These are phyloP conservation scores for Acanthosepion lycidas DNA, from an alignment of 2,888 invertebrate species.

Conservation along the genomic window DNA sequence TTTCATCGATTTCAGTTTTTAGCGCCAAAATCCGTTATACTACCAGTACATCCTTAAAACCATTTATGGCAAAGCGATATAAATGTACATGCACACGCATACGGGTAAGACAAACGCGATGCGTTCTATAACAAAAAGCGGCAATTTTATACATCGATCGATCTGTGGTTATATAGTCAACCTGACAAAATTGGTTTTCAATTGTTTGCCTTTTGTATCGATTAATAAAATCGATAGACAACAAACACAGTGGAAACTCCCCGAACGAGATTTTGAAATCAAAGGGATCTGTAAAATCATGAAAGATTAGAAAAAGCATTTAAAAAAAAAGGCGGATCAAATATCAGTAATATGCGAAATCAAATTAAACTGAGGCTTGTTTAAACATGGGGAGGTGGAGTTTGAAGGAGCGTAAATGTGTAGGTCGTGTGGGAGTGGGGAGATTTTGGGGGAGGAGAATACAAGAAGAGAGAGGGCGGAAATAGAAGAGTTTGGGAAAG, in stretches of 20 bases:
- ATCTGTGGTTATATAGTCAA: not conserved
- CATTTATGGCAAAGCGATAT: not conserved
- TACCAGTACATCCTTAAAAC: not conserved
- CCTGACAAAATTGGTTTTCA: not conserved
- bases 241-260: not conserved
- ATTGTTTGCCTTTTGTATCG: not conserved
- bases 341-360: not conserved
- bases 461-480: not conserved
- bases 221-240: not conserved
- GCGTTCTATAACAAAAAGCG: not conserved
- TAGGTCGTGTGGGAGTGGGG: rapidly evolving
- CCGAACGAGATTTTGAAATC: not conserved
- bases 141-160: not conserved
- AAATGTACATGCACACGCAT: not conserved
- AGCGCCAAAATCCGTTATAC: too few relatives aligned
- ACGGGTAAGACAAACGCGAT: not conserved
- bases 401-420: not conserved
- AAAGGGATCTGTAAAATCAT: not conserved
- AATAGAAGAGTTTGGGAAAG: not conserved
- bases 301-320: not conserved
- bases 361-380: not conserved
- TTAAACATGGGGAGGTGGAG: not conserved
- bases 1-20: too few relatives aligned
- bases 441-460: not conserved
- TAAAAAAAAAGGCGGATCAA: not conserved